Base-by-base conservation (phyloP, 92 coral and sea anemone species). In the Parazoanthus atlanticus region DNA sequence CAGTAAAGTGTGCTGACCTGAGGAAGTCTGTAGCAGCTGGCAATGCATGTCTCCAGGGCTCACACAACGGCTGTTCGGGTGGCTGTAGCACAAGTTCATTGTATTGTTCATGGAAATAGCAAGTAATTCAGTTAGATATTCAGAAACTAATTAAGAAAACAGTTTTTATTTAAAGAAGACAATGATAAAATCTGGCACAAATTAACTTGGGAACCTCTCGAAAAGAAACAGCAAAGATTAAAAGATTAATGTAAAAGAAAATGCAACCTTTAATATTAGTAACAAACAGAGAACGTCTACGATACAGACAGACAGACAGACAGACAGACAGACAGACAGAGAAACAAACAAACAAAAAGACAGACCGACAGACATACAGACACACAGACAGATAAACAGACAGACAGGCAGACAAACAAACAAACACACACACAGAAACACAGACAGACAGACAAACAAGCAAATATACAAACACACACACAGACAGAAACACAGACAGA, bases 1-100 rank as follows among this genome's bases (percentile, higher is more conserved):
- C 26, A 74, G n/a, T 30, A 0, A 21, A 11, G 29, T 26, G 30
- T 61, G 56, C 90, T 91, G 40, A 95, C 98, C 96, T 78, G 97
- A 89, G 1, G 96, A 90, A 25, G 96, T 88, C 86, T 95, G 92
- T 65, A 93, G 88, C 13, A 89, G 91, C 86, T 91, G 98, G 49
- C 96, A 91, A 69, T 93, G 91, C 98, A 93, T 90, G 78, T 95
- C 98, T 71, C 98, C 98, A 12, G 96, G 98, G 84, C 93, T 93
- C 17, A 90, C 80, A 32, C 98, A 93, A n/a, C 93, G 92, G 82
- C 91, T 89, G 86, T 80, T 92, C 52, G 90, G 47, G 58, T 93
- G 98, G 85, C 96, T 95, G 47, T 3, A 66, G 46, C 36, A 34
- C 52, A 82, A 25, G 32, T 25, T 32, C 33, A 16, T 73, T 34